Base-by-base conservation (phyloP, 1,140 invertebrate species). In the Saccostrea glomerata region DNA sequence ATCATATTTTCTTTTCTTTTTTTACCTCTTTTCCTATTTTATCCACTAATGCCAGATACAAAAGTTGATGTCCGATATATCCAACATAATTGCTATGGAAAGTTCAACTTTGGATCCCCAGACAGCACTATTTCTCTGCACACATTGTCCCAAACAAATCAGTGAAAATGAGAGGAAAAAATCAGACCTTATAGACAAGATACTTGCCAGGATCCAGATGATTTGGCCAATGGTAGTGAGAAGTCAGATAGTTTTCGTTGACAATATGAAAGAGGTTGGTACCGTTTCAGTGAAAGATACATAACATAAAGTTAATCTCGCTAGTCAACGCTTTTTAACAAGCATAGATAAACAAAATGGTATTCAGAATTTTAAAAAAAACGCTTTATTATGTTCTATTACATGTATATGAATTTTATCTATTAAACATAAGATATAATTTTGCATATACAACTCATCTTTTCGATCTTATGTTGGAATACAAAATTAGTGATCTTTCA, bases 11-110 rank as follows among this genome's bases (percentile, higher is more conserved):
- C n/a, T n/a, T n/a, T n/a, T n/a, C n/a, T n/a, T n/a, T n/a, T n/a
- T n/a, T n/a, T n/a, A n/a, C n/a, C n/a, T n/a, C n/a, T n/a, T n/a
- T n/a, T n/a, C n/a, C n/a, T n/a, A n/a, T n/a, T 47, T 7, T 47
- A 6, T 47, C 47, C 47, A 17, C 30, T 82, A 0, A n/a, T 82
- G 20, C 2, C 7, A 84, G 82, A 5, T 84, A 15, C 55, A 55
- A 23, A 55, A 56, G 47, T 36, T 84, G 11, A 84, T 84, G 82
- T n/a, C 55, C 7, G 82, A 84, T 56, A 55, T 84, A 25, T n/a
- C 40, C 2, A 13, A 47, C 23, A 13, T 9, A 56, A 54, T 84
- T 12, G 40, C 40, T 0, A 11, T 56, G 23, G 82, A 84, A 54
- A 56, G 12, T 20, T 54, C 55, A 1, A 56, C 40, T 55, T 54